Evolutionary conservation across 2,888 invertebrate species (phyloP), one percentile per base, ranked within the genome.

Genomic region (Saturnia japonica): DNA sequence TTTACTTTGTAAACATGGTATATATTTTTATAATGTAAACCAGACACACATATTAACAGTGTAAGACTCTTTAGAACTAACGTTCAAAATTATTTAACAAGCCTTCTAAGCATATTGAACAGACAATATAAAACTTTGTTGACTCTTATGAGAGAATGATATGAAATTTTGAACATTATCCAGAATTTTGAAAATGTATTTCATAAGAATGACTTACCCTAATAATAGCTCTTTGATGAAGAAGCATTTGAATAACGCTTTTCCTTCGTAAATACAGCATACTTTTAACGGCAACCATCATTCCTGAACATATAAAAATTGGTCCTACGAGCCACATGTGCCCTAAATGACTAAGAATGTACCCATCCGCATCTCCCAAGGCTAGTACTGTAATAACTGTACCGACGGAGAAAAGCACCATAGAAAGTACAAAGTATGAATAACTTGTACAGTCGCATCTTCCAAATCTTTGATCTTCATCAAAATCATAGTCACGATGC

Each of bases 301-400:
- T 94, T 76, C 95, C 96, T 75, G 95, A 95, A 88, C 96, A 95
- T 84, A 96, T 95, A 84, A 95, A 95, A 82, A 96, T 95, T 70
- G 96, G 96, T 72, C 96, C 96, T 72, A 96, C 95, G 22, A 95
- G 93, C 96, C 96, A 96, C 95, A 95, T 95, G 91, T 95, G 95
- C 74, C 95, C 95, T 77, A 96, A 89, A 88, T 95, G 95, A 77
- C 88, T 94, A 77, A 95, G 94, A 78, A 95, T 93, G 78, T 95
- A 95, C 69, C 95, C 95, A 86, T 95, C 95, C 71, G 94, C 93
- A 82, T 95, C 95, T 74, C 95, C 95, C 77, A 95, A 89, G 67
- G 96, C 95, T 72, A 95, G 86, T 71, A 96, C 95, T 74, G 96
- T 96, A 76, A 96, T 95, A 72, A 95, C 94, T 70, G 95, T 95